Evolutionary conservation across 2,797 vertebrate genomes (phyloP).

Genomic region (Sibirionetta formosa): DNA sequence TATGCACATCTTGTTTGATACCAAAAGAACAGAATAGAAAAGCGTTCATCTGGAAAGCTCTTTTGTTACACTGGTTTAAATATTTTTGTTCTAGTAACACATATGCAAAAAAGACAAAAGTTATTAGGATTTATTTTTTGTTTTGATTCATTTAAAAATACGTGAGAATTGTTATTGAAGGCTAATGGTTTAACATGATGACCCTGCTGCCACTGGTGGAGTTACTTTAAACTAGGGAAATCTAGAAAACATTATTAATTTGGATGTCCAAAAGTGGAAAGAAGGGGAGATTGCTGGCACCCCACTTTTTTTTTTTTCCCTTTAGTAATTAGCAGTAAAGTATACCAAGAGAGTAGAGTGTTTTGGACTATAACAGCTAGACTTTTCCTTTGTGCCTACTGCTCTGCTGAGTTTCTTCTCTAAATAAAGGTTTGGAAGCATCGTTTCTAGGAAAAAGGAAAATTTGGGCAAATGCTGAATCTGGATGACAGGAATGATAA

Average conservation of each 20-base stretch:
- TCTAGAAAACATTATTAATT: neutral
- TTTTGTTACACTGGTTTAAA: neutral
- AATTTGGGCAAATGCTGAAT: neutral
- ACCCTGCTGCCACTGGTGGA: neutral
- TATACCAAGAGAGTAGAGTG: neutral
- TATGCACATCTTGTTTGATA: accelerated
- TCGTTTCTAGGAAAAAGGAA: neutral
- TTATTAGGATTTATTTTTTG: neutral
- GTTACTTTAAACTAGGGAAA: neutral
- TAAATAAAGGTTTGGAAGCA: neutral
- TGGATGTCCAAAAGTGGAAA: neutral
- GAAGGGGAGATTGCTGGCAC: neutral
- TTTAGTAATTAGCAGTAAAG: neutral
- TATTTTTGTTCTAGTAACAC: neutral
- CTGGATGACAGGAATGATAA: neutral
- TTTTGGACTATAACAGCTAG: neutral
- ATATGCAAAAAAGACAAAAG: neutral
- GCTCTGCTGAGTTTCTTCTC: neutral
- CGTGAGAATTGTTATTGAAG: accelerated
- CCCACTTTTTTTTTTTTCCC: neutral
- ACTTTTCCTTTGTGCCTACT: neutral
- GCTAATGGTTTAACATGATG: neutral
- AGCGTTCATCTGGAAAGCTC: neutral
- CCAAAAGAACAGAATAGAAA: neutral
- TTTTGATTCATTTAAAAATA: neutral